These are phyloP conservation scores for Gopherus evgoodei DNA, from an alignment of 2,113 vertebrate genomes.

Conservation along the genomic window DNA sequence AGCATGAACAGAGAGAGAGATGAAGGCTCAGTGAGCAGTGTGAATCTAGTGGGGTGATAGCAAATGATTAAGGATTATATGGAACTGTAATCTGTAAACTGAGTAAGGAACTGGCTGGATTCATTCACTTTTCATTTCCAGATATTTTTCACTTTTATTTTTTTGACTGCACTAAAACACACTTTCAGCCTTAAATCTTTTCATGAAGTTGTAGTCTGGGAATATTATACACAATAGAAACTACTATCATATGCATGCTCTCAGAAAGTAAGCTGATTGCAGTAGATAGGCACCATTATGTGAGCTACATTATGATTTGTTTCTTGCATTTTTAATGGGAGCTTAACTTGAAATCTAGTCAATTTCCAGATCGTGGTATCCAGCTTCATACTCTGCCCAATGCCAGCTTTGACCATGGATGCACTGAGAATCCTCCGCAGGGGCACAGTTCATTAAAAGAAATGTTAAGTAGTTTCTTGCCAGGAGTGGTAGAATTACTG, in stretches of 20 bases:
- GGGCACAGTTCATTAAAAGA: neutral
- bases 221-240: neutral
- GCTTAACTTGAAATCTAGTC: neutral
- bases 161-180: neutral
- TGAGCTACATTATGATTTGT: neutral
- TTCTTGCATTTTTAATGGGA: neutral
- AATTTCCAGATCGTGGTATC: neutral
- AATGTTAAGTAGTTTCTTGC: neutral
- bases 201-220: neutral
- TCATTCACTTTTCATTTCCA: slow-evolving; percentile 17
- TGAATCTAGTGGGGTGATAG: neutral
- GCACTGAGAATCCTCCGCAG: neutral
- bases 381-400: neutral
- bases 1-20: neutral
- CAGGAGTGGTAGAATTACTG: neutral
- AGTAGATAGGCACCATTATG: neutral
- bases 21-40: neutral
- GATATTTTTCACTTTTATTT: neutral
- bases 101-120: neutral
- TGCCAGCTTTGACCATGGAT: neutral
- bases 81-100: neutral
- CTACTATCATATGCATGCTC: neutral
- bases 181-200: neutral
- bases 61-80: slow-evolving; percentile 12
- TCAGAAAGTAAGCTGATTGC: neutral